A percentile compares a stretch with the other conserved stretches of the same genome.
phyloP scores from a whole-genome alignment of 2,888 invertebrate genomes.

The Scaptomyza tumidula region DNA sequence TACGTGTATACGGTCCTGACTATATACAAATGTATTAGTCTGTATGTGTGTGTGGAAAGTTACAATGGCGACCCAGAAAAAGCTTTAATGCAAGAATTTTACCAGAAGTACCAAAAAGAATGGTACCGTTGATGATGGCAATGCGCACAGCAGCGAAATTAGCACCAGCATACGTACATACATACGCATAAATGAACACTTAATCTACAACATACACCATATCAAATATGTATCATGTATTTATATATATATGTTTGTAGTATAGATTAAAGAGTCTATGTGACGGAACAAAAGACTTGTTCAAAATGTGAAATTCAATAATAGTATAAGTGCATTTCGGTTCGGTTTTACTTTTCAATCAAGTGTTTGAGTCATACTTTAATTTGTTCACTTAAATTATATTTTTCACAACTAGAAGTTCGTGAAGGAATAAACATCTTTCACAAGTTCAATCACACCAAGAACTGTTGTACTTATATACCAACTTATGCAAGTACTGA shows the following conservation, averaged over 20 bases:
- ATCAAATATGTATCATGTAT: not conserved
- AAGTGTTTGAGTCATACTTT: not conserved
- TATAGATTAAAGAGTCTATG: not conserved
- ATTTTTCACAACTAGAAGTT: not conserved
- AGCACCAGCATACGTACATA: conserved; percentile 5
- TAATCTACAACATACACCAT: not conserved
- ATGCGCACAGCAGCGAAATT: conserved; percentile 32
- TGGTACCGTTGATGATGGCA: conserved; percentile 50
- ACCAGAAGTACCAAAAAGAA: conserved; percentile 68
- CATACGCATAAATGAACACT: not conserved
- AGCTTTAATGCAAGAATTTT: conserved; percentile 63
- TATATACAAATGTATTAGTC: conserved; percentile 5
- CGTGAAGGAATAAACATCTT: not conserved
- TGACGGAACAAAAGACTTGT: conserved; percentile 49
- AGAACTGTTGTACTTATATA: not conserved
- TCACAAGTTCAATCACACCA: not conserved
- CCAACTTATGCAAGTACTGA: not conserved
- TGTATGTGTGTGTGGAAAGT: conserved; percentile 4
- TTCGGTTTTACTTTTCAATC: not conserved
- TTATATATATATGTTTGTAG: not conserved
- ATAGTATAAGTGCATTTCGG: not conserved
- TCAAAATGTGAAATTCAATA: conserved; percentile 1
- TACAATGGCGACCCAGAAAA: conserved; percentile 56
- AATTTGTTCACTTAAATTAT: no score
- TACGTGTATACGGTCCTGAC: not conserved